phyloP scores from a whole-genome alignment of 2,888 invertebrate species.

The Zaprionus lineosus region DNA sequence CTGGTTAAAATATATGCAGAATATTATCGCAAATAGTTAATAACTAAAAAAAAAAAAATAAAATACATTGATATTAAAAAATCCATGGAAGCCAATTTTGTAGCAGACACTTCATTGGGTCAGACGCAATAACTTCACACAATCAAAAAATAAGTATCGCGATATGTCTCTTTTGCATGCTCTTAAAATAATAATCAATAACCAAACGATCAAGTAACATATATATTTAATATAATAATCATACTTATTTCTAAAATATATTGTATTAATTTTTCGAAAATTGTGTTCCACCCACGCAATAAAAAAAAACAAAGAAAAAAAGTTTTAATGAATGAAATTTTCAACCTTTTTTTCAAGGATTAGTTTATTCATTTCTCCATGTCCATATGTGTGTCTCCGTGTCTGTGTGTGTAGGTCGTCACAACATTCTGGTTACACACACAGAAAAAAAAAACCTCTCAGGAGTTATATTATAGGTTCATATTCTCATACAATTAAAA shows the following conservation, averaged over 20 bases:
- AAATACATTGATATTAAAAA: no score
- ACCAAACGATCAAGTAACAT: slow-evolving; percentile 29
- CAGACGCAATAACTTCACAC: slow-evolving; percentile 26
- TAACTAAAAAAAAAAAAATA: no score
- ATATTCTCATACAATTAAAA: slow-evolving; percentile 41
- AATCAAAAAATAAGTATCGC: slow-evolving; percentile 41
- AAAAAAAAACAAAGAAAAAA: slow-evolving; percentile 6
- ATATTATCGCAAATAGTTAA: slow-evolving; percentile 68
- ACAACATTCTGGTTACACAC: no score
- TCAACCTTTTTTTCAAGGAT: no score
- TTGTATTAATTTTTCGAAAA: slow-evolving; percentile 61
- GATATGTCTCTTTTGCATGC: slow-evolving; percentile 52
- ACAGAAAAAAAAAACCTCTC: slow-evolving; percentile 60
- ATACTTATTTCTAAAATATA: slow-evolving; percentile 41
- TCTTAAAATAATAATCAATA: slow-evolving; percentile 18
- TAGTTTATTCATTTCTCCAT: neutral
- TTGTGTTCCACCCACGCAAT: slow-evolving; percentile 35
- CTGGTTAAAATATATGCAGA: slow-evolving; percentile 19
- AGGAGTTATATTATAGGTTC: slow-evolving; percentile 35
- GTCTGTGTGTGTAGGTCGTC: no score
- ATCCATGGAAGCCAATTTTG: no score
- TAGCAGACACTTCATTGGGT: slow-evolving; percentile 23
- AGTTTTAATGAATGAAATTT: neutral
- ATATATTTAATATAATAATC: slow-evolving; percentile 44
- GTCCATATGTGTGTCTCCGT: slow-evolving; percentile 4